Base-by-base conservation (phyloP, 2,888 invertebrate genomes). In the Idaea dimidiata region DNA sequence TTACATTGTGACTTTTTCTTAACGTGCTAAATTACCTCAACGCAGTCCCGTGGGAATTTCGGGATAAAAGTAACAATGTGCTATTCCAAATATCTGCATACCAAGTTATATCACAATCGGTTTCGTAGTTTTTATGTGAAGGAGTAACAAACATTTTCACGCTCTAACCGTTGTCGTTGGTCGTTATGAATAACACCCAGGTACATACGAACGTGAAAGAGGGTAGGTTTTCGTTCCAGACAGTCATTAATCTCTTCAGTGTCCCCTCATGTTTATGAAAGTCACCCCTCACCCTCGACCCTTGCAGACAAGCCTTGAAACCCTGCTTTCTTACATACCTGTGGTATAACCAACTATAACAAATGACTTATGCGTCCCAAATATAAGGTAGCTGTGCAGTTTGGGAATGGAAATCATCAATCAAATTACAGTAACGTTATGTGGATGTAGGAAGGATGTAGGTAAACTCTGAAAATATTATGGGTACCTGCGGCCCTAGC, bases 181-280 rank as follows among this genome's bases (percentile, higher is more conserved):
- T 10, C 10, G 6, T 32, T 59, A 58, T 59, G 32, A 8, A 17
- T 43, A 55, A 32, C 6, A 43, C 14, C n/a, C 57, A 59, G 60
- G 57, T 62, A 60, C 59, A n/a, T n/a, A 62, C 62, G 61, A 64
- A 61, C 54, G 60, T 62, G 57, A 62, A 66, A 61, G 58, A 59
- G 66, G 64, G 60, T 59, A 66, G 68, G 67, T 71, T 71, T 74
- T 66, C 66, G 70, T 69, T 64, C 68, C 69, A 80, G 77, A 78
- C 81, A 71, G 71, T 69, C 78, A 73, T 81, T 80, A 81, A 80
- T 80, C 77, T 73, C 68, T 66, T 63, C 66, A 68, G 59, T 59
- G 67, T 67, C 69, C 67, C 73, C 72, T 74, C 72, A 65, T 64
- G 65, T 68, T 76, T 73, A 71, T 72, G 68, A 67, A 64, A 71